phyloP scores from a whole-genome alignment of 2,113 vertebrate species.

The Sapayoa aenigma region DNA sequence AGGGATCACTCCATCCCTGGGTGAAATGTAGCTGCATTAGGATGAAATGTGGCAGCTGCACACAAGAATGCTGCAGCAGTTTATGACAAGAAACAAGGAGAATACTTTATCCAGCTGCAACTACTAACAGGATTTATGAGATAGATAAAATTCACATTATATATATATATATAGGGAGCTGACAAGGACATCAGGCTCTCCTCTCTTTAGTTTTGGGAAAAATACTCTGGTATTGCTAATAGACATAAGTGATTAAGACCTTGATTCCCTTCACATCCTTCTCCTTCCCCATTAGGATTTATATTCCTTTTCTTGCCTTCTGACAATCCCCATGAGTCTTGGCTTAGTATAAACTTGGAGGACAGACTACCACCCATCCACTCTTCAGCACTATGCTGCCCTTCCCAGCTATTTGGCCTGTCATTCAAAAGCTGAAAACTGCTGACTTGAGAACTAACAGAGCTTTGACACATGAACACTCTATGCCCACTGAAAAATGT shows the following conservation, averaged over 20 bases:
- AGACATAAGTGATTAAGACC: slow-evolving; percentile 7
- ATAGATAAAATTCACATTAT: slow-evolving; percentile 23
- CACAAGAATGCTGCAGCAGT: slow-evolving; percentile 18
- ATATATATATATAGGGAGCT: not conserved
- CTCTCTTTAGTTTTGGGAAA: slow-evolving; percentile 3
- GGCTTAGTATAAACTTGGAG: not conserved
- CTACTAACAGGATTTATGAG: slow-evolving; percentile 29
- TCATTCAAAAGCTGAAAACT: not conserved
- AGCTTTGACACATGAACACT: not conserved
- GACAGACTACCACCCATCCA: not conserved
- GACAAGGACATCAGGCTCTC: slow-evolving; percentile 25
- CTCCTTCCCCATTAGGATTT: not conserved
- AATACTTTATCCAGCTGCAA: slow-evolving; percentile 47
- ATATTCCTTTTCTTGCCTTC: slow-evolving; percentile 1
- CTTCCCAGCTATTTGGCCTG: not conserved
- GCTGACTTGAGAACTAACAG: not conserved
- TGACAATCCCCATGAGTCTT: not conserved
- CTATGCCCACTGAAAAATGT: not conserved
- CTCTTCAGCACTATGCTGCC: not conserved
- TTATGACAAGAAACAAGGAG: slow-evolving; percentile 50
- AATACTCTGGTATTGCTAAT: slow-evolving; percentile 7
- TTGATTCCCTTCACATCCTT: not conserved
- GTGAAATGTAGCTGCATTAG: slow-evolving; percentile 45
- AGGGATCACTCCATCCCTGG: slow-evolving; percentile 22
- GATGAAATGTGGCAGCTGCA: slow-evolving; percentile 57